Evolutionary conservation across 2,888 invertebrate genomes (phyloP), one percentile per base, ranked within the genome.

Genomic region (Graphium colonna): DNA sequence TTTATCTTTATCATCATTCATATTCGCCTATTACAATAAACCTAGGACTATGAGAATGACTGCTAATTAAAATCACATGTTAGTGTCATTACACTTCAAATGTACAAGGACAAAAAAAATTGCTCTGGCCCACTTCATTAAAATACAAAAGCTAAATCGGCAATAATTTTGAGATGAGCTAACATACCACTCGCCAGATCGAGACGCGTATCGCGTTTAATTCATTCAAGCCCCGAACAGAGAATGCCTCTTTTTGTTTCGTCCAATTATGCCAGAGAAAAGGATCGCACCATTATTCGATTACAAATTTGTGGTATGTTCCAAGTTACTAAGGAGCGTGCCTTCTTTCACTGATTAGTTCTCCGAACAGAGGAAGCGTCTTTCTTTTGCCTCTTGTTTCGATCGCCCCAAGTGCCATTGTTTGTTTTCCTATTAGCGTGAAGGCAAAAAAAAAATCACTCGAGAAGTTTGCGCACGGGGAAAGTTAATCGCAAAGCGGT

Each of bases 131-230:
- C n/a, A n/a, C n/a, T n/a, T n/a, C n/a, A n/a, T n/a, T n/a, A n/a
- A n/a, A n/a, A n/a, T n/a, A n/a, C n/a, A 71, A 65, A 78, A 80
- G 75, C 81, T 79, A 78, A 81, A 72, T 82, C 66, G 70, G 72
- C 75, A 71, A 77, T 75, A 72, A 71, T 75, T 60, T 62, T 58
- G 71, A 74, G 70, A 68, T 65, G 66, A 13, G 33, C 71, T 70
- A n/a, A 74, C 64, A 60, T 59, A 70, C 74, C 62, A 65, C 59
- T n/a, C 60, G 59, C 52, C 43, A 48, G 49, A 28, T 31, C 64
- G 62, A 65, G 64, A 64, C 65, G 62, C 63, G 62, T 62, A 60
- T 60, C 64, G 59, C 67, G 69, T 65, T 63, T 70, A 68, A 68
- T 71, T 69, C 69, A 71, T 73, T 69, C 65, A 67, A 57, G 55